Evolutionary conservation across 1,140 invertebrate species (phyloP).

Genomic region (Aphaenogaster ashmeadi): DNA sequence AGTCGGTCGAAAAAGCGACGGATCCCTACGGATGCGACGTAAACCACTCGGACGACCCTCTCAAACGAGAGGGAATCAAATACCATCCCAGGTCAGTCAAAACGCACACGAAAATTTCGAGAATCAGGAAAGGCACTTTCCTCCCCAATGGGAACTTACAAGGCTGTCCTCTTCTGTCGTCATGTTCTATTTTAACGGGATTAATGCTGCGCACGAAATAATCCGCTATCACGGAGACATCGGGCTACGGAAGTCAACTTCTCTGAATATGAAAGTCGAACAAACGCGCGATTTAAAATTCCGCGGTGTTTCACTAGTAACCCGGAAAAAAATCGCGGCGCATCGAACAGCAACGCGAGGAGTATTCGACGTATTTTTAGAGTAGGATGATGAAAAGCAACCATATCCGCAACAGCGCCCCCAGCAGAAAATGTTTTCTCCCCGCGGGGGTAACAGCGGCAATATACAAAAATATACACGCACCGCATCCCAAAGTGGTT

Average conservation of each 20-base stretch:
- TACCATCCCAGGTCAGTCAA: slow-evolving; percentile 29
- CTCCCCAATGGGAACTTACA: background rate
- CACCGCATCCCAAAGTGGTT: slow-evolving; percentile 23
- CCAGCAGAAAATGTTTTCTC: slow-evolving; percentile 18
- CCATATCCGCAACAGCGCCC: background rate
- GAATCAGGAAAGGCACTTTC: slow-evolving; percentile 7
- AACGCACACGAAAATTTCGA: background rate
- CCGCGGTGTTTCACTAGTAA: background rate
- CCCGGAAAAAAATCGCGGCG: background rate
- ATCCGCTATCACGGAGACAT: background rate
- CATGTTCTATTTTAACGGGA: background rate
- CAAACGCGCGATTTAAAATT: background rate
- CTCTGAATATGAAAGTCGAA: background rate
- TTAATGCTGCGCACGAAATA: background rate
- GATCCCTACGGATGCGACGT: slow-evolving; percentile 14
- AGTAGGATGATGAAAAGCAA: slow-evolving; percentile 13
- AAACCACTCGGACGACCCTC: slow-evolving; percentile 45
- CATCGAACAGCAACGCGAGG: background rate
- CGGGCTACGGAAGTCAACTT: background rate
- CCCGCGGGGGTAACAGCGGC: background rate
- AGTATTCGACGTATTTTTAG: slow-evolving; percentile 12
- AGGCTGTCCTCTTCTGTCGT: background rate
- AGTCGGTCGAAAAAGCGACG: slow-evolving; percentile 37
- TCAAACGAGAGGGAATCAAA: slow-evolving; percentile 12
- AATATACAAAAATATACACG: slow-evolving; percentile 16